Evolutionary conservation across 2,888 invertebrate species (phyloP).

Genomic region (Oeneis ivallda): DNA sequence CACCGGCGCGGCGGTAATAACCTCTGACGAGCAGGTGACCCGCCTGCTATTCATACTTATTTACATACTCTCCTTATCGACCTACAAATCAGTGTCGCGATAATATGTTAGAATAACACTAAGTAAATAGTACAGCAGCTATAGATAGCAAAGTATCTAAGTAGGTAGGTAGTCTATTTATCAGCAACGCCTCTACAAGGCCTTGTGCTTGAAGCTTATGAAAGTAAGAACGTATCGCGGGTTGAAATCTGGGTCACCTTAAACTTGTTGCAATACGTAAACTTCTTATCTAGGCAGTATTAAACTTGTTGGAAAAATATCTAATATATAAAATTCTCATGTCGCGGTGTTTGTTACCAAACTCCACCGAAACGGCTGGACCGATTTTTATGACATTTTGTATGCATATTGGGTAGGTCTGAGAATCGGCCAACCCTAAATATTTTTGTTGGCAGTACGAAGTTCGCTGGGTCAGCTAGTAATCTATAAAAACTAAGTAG

Average conservation of each 20-base stretch:
- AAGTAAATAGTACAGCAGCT: neutral
- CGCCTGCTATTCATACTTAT: no score
- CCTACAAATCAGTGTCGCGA: neutral
- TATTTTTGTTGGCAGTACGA: no score
- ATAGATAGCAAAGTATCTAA: conserved; percentile 1
- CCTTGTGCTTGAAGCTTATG: conserved; percentile 33
- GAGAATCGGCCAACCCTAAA: no score
- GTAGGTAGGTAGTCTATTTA: conserved; percentile 25
- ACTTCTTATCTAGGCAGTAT: conserved; percentile 25
- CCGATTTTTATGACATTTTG: no score
- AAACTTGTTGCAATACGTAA: conserved; percentile 36
- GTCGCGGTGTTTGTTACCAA: no score
- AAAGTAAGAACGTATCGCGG: conserved; percentile 35
- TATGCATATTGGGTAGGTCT: no score
- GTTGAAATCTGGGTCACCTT: conserved; percentile 37
- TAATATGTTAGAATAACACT: neutral
- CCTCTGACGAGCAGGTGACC: no score
- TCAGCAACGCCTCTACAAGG: conserved; percentile 33
- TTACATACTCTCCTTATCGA: no score
- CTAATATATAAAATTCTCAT: conserved; percentile 8
- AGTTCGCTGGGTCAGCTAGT: no score
- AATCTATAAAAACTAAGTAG: no score
- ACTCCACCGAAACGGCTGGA: no score
- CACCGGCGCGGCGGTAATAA: no score
- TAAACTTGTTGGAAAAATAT: conserved; percentile 15